Evolutionary conservation across 1,140 invertebrate genomes (phyloP), one percentile per base, ranked within the genome.

Genomic region (Ostrea denselamellosa): DNA sequence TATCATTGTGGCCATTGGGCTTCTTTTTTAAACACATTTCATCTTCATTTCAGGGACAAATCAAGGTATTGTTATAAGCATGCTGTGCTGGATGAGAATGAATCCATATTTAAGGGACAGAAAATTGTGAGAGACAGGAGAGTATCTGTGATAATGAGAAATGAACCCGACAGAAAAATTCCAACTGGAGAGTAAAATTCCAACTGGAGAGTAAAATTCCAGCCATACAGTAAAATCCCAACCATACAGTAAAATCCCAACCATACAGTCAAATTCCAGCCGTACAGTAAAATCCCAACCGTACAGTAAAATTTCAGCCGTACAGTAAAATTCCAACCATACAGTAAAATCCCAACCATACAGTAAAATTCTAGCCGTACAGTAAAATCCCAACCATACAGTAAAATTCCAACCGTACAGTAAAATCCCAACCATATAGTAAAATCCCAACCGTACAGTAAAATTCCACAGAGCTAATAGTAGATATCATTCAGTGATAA

Each of bases 61-160:
- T 97, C 97, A 4, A 96, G 98, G 77, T 99, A 98, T 94, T 96
- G 98, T 87, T 99, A 97, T 94, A 98, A 97, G 54, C 99, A 99
- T 96, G 98, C 98, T 96, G 97, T 99, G 90, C 95, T 99, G 68
- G 95, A 95, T 87, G 96, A 97, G 87, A 96, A 97, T 86, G 94
- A 96, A n/a, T 98, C 98, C 10, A 92, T 94, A 83, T 99, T 98
- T 94, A 96, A 96, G 87, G 96, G 96, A 1, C 91, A 95, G 88
- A 92, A 94, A 85, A 91, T 99, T 25, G 90, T 94, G 34, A 97
- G 97, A 92, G 95, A 94, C 77, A 96, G 98, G 92, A 95, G 99
- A 90, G 97, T 99, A 90, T 99, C 98, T 22, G 95, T 99, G 83
- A 99, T 99, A 92, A 98, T 97, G 93, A 96, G 99, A 94, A 97